A percentile compares a stretch with the other conserved stretches of the same genome.
Conservation (phyloP, 2,888 invertebrate species). For the Amaurobius ferox region DNA sequence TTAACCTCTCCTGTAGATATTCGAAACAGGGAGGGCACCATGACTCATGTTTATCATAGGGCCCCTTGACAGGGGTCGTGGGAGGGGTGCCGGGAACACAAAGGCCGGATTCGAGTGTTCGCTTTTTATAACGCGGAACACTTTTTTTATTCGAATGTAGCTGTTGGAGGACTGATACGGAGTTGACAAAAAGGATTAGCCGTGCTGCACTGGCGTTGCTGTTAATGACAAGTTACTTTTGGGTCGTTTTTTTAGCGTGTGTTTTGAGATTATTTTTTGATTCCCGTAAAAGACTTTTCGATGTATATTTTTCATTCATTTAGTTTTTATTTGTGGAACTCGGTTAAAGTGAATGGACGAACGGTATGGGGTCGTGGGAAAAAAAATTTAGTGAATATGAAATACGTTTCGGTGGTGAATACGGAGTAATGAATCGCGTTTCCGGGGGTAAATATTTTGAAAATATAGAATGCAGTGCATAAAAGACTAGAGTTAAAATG, state of each 20-base stretch:
- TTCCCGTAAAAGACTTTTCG: not conserved
- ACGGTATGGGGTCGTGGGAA: too few species aligned
- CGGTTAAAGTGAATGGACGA: too few species aligned
- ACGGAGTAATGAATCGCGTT: too few species aligned
- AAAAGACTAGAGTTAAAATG: too few species aligned
- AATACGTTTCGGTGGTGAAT: too few species aligned
- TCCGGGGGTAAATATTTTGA: too few species aligned
- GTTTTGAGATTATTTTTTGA: not conserved
- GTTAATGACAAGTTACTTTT: conserved; percentile 41
- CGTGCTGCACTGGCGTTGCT: conserved; percentile 22
- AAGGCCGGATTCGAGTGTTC: conserved; percentile 36
- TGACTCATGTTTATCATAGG: conserved; percentile 58
- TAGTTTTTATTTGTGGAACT: too few species aligned
- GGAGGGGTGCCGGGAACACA: conserved; percentile 45
- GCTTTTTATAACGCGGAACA: not conserved
- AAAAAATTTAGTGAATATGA: too few species aligned
- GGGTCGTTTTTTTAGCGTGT: not conserved
- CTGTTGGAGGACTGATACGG: conserved; percentile 43
- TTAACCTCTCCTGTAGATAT: not conserved
- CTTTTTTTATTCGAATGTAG: conserved; percentile 26
- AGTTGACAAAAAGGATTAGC: conserved; percentile 65
- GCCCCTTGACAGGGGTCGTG: conserved; percentile 40
- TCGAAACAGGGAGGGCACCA: conserved; percentile 2
- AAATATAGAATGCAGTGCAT: too few species aligned
- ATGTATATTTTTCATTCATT: not conserved